phyloP scores from a whole-genome alignment of 2,797 vertebrate species.

The Alauda arvensis region DNA sequence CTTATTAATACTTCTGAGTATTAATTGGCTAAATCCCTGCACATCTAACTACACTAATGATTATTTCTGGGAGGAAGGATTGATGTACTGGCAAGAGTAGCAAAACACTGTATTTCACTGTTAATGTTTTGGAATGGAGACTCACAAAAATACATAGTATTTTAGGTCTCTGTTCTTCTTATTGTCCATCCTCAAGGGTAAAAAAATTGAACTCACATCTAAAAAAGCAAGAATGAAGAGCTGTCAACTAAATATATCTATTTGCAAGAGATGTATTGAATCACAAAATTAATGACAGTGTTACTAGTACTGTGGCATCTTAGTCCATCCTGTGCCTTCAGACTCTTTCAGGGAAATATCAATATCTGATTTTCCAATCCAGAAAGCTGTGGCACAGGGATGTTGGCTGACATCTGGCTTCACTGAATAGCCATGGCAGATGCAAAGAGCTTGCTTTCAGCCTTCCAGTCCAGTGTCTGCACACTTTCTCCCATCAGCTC shows the following conservation, averaged over 20 bases:
- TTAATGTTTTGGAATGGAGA: slow-evolving; percentile 25
- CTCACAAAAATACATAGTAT: not conserved
- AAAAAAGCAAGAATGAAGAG: not conserved
- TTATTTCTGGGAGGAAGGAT: slow-evolving; percentile 39
- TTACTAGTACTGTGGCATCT: not conserved
- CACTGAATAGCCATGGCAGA: not conserved
- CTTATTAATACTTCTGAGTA: slow-evolving; percentile 57
- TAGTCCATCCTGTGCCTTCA: not conserved
- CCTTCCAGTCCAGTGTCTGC: not conserved
- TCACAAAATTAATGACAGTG: not conserved
- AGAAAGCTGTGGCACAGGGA: not conserved
- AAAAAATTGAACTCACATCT: not conserved
- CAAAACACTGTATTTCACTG: not conserved
- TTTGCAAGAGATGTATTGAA: not conserved
- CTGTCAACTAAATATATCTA: not conserved
- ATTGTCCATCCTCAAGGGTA: not conserved
- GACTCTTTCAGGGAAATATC: not conserved
- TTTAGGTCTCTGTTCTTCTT: not conserved
- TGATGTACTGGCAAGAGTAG: slow-evolving; percentile 40
- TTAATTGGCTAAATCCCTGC: slow-evolving; percentile 58
- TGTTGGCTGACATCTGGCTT: not conserved
- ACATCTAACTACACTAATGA: slow-evolving; percentile 25
- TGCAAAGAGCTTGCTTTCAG: not conserved
- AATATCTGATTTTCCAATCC: not conserved
- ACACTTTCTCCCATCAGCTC: not conserved